Percentiles rank a stretch among this genome's conserved stretches.
Conservation (phyloP, 2,797 vertebrate genomes). For the Enoplosus armatus region DNA sequence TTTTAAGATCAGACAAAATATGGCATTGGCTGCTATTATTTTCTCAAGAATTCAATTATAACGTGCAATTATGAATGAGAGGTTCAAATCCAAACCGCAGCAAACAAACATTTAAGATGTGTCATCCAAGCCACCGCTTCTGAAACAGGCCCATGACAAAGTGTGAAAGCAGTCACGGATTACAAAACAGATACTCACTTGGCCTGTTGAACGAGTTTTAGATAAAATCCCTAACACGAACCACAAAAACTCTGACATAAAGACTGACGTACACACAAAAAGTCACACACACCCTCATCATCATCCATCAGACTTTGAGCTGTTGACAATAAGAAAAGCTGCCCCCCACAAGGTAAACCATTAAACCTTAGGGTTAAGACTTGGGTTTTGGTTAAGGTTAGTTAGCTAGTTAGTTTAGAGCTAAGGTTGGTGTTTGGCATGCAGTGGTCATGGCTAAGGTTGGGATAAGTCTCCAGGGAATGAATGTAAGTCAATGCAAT, state of each 20-base stretch:
- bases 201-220: slow-evolving; percentile 55
- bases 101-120: background rate
- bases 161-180: background rate
- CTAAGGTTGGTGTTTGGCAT: background rate
- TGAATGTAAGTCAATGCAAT: background rate
- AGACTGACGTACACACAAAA: background rate
- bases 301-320: background rate
- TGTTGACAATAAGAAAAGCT: background rate
- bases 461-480: background rate
- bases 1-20: background rate
- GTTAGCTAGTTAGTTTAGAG: background rate
- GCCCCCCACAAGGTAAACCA: background rate
- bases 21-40: background rate
- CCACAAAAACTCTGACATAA: background rate
- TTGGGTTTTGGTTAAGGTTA: too few species aligned
- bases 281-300: background rate
- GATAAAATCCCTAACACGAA: background rate
- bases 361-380: background rate
- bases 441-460: background rate
- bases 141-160: background rate
- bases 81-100: background rate
- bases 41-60: background rate
- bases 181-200: slow-evolving; percentile 5
- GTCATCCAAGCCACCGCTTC: background rate
- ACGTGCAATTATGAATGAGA: background rate